Evolutionary conservation across 2,113 vertebrate species (phyloP), one percentile per base, ranked within the genome.

Genomic region (Pseudolaguvia tuberculata): DNA sequence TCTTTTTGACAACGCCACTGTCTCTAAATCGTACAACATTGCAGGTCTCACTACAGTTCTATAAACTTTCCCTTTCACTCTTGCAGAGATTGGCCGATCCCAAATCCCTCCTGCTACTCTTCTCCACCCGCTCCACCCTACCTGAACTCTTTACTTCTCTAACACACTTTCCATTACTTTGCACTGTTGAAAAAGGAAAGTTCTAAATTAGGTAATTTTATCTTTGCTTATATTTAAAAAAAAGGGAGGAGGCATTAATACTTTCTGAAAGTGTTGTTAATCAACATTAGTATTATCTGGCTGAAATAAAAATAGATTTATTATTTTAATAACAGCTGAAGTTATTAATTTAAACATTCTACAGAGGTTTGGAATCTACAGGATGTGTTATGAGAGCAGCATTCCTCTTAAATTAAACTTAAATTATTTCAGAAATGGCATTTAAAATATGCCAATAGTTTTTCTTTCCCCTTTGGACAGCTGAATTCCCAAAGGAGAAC

Each of bases 401-500:
- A 67, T 57, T 75, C 52, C 25, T 1, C 31, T 31, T 5, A 59
- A 76, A 76, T 76, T 18, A 17, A 51, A 61, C 48, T 51, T 69
- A 20, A 69, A 69, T 69, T 23, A 76, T 31, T 51, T 31, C 7
- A 27, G n/a, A 7, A 25, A 56, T 48, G 70, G 52, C 29, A 69
- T 18, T 9, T 27, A 70, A 75, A 51, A 67, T 66, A 75, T 68
- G 62, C 62, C 10, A 15, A 58, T 53, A 7, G 27, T 72, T 72
- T 72, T 58, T 70, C 21, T 78, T 72, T 58, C 70, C 21, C 76
- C 39, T 13, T 21, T 59, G 42, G 61, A 76, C 67, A 51, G 65
- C 57, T 66, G 70, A 73, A 74, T 63, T 70, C 68, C 78, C 73
- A 61, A 55, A 71, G 42, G 57, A 51, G 71, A 66, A 58, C 35